These are phyloP conservation scores for Phenacoccus solenopsis DNA, from an alignment of 1,140 invertebrate genomes.

Conservation along the genomic window DNA sequence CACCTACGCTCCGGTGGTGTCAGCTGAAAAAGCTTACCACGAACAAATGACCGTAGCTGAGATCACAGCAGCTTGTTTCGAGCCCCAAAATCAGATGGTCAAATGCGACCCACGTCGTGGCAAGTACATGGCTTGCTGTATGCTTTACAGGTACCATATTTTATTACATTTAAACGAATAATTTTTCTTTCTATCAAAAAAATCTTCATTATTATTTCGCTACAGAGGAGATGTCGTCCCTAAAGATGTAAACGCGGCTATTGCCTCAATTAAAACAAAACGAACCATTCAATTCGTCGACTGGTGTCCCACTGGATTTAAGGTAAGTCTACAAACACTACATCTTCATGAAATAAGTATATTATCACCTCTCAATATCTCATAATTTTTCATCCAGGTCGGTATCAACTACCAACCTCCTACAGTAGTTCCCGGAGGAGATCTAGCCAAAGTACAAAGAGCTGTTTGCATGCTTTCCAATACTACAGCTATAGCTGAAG, in stretches of 20 bases:
- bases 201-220: no score
- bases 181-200: no score
- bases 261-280: slow-evolving; percentile 64
- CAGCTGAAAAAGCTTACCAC: slow-evolving; percentile 71
- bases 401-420: slow-evolving; percentile 73
- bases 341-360: neutral
- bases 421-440: slow-evolving; percentile 63
- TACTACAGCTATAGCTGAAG: slow-evolving; percentile 54
- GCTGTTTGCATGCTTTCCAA: slow-evolving; percentile 69
- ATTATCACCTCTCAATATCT: slow-evolving; percentile 25
- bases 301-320: slow-evolving; percentile 82
- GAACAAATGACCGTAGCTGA: slow-evolving; percentile 67
- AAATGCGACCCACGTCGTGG: slow-evolving; percentile 66
- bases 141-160: slow-evolving; percentile 61
- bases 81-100: slow-evolving; percentile 59
- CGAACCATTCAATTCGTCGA: slow-evolving; percentile 48
- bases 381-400: slow-evolving; percentile 48
- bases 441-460: slow-evolving; percentile 69
- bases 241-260: slow-evolving; percentile 70
- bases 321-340: slow-evolving; percentile 29
- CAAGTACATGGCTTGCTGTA: slow-evolving; percentile 78
- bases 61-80: slow-evolving; percentile 43
- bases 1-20: slow-evolving; percentile 62
- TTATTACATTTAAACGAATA: no score
- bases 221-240: slow-evolving; percentile 53